These are phyloP conservation scores for Alethe diademata DNA, from an alignment of 2,113 vertebrate genomes.

Conservation along the genomic window DNA sequence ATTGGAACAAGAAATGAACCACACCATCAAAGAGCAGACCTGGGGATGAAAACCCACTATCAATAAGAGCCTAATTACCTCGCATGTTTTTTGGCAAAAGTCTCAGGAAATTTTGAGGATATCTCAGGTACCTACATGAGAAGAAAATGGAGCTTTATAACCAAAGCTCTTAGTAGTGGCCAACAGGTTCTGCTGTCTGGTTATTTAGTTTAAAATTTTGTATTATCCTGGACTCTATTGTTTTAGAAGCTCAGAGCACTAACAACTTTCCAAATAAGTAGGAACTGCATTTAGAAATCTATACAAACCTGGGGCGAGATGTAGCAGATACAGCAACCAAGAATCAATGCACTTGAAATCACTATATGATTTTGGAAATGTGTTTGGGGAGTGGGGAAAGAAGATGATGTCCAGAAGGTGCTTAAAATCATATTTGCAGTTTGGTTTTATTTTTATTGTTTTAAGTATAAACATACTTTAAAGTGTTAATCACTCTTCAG, in stretches of 20 bases:
- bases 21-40: background rate
- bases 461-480: background rate
- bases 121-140: background rate
- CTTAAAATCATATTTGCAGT: background rate
- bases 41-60: background rate
- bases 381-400: accelerated
- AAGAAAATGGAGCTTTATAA: background rate
- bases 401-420: background rate
- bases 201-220: background rate
- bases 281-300: background rate
- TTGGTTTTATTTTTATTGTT: background rate
- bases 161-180: background rate
- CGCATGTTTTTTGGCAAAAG: background rate
- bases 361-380: background rate
- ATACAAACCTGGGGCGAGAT: background rate
- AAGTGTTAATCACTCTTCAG: background rate
- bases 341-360: background rate
- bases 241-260: background rate
- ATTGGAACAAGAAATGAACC: background rate
- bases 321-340: background rate
- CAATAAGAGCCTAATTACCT: background rate
- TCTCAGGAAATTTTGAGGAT: background rate
- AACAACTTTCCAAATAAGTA: background rate
- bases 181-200: background rate
- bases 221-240: background rate